Conservation (phyloP, 1,140 invertebrate species). For the Epicauta chinensis region DNA sequence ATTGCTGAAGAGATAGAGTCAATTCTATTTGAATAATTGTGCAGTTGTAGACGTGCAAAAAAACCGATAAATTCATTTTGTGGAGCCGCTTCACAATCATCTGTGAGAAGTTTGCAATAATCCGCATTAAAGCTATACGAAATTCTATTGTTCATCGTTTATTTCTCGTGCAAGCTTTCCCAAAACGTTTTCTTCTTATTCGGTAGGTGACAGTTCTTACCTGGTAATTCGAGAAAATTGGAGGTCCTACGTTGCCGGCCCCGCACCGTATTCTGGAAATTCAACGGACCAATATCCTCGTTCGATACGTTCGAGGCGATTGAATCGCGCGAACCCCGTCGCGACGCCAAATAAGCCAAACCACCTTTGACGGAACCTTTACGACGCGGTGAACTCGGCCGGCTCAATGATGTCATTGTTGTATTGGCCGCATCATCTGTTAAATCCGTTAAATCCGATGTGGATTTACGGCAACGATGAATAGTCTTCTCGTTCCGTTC, state of each 20-base stretch:
- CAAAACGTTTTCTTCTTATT: too few relatives aligned
- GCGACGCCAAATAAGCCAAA: slow-evolving; percentile 63
- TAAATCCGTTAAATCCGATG: slow-evolving; percentile 65
- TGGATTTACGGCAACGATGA: slow-evolving; percentile 57
- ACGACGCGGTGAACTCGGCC: slow-evolving; percentile 51
- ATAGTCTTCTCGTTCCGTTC: slow-evolving; percentile 22
- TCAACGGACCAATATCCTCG: slow-evolving; percentile 70
- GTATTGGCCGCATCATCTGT: slow-evolving; percentile 53
- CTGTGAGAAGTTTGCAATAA: too few relatives aligned
- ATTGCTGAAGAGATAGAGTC: too few relatives aligned
- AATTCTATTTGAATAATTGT: too few relatives aligned
- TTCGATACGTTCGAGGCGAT: slow-evolving; percentile 63
- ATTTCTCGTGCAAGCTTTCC: too few relatives aligned
- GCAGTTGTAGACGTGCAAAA: too few relatives aligned
- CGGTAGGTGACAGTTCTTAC: slow-evolving; percentile 48
- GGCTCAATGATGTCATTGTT: slow-evolving; percentile 53
- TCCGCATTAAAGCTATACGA: too few relatives aligned
- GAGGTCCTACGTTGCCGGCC: slow-evolving; percentile 70
- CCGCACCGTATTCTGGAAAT: slow-evolving; percentile 66
- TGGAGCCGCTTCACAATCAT: too few relatives aligned
- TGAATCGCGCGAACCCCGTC: slow-evolving; percentile 63
- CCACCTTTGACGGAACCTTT: slow-evolving; percentile 60
- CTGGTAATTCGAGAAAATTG: slow-evolving; percentile 81
- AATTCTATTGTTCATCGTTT: too few relatives aligned
- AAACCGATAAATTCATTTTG: too few relatives aligned